Evolutionary conservation across 1,140 invertebrate genomes (phyloP), one percentile per base, ranked within the genome.

Genomic region (Planococcus citri): DNA sequence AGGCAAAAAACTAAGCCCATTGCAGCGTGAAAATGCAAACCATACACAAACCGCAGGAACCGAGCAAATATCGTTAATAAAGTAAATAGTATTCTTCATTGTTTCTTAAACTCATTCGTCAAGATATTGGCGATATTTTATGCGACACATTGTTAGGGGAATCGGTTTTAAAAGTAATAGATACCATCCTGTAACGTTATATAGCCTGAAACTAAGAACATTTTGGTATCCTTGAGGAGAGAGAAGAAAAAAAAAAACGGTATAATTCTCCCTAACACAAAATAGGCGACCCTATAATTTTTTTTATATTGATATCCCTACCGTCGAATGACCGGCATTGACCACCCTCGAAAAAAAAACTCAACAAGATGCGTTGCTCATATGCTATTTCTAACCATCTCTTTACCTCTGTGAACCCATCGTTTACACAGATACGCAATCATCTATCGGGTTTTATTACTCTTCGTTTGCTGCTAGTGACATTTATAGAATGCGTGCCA

Each of bases 401-500:
- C 60, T 64, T 27, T 64, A 25, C 25, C 25, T 64, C 25, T 25
- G 60, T 17, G 25, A 25, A 27, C 60, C 60, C 21, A 64, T 64
- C 60, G 60, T 64, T 64, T 64, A 27, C 60, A 64, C 60, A 25
- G 60, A 64, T 64, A 64, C 60, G 60, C 25, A 64, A 64, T 64
- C 60, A 64, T 64, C 60, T 64, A 64, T 64, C 60, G 60, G 25
- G 25, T 64, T 64, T 64, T 64, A 64, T 64, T 64, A 64, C 60
- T 64, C 60, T 64, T 64, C 60, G 60, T 64, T 64, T 24, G 60
- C 60, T 64, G 60, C 60, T 64, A 24, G 10, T 64, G 60, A 64
- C 60, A 27, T 64, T 64, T 64, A 64, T 64, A 64, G 60, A 64
- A 64, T 64, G 60, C 60, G 25, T 64, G 60, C 60, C 60, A 64